Evolutionary conservation across 1,140 invertebrate species (phyloP).

Genomic region (Lutraria rhynchaena): DNA sequence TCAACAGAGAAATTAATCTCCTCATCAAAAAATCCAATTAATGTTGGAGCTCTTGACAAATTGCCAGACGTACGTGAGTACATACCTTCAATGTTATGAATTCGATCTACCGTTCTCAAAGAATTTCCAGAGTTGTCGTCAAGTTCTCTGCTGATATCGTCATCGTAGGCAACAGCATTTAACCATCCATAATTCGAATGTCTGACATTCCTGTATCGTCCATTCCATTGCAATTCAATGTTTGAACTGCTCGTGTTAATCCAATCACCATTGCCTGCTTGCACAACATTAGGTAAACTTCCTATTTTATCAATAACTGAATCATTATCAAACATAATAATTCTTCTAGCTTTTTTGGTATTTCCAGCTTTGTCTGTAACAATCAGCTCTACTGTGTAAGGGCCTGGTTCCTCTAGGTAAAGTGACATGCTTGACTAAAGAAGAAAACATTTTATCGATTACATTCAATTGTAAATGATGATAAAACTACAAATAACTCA

Average conservation of each 20-base stretch:
- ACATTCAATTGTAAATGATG: no score
- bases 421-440: no score
- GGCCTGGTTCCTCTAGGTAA: neutral
- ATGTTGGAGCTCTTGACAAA: no score
- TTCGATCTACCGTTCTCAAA: neutral
- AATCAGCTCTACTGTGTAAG: constrained; percentile 7
- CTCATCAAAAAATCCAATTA: no score
- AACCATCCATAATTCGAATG: constrained; percentile 4
- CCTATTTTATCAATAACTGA: neutral
- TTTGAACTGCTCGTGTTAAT: neutral
- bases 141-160: neutral
- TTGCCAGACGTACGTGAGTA: no score
- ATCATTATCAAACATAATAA: constrained; percentile 23
- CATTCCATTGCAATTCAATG: constrained; percentile 5
- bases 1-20: no score
- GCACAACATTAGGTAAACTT: neutral
- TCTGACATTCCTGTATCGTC: neutral
- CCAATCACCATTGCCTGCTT: neutral
- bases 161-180: neutral
- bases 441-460: no score
- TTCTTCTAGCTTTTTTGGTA: neutral
- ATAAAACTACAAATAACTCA: no score
- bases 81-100: constrained; percentile 17
- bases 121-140: constrained; percentile 4
- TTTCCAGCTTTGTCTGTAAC: constrained; percentile 11